phyloP scores from a whole-genome alignment of 1,140 invertebrate species.

The Danaus plexippus region DNA sequence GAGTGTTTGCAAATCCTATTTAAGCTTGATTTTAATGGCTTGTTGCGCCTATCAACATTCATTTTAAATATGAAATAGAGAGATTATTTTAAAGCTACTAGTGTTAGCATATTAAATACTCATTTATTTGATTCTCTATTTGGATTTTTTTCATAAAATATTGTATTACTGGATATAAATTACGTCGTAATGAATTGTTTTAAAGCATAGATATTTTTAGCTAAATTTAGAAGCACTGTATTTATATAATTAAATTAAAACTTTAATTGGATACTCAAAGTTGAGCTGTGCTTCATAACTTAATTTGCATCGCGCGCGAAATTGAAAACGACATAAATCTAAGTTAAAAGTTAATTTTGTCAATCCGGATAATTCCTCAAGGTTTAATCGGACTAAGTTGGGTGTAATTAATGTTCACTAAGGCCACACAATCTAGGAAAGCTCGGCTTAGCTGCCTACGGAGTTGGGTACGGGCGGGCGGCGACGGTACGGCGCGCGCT shows the following conservation, averaged over 20 bases:
- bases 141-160: too few relatives aligned
- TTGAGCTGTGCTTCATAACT: conserved; percentile 6
- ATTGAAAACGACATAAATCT: conserved; percentile 55
- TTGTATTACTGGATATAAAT: too few relatives aligned
- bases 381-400: conserved; percentile 71
- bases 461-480: conserved; percentile 35
- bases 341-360: conserved; percentile 71
- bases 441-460: conserved; percentile 54
- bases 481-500: conserved; percentile 25
- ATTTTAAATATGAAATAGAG: neutral
- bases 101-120: too few relatives aligned
- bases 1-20: conserved; percentile 8
- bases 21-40: conserved; percentile 5
- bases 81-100: too few relatives aligned
- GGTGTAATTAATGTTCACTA: conserved; percentile 70
- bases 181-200: too few relatives aligned
- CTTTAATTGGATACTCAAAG: conserved; percentile 19
- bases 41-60: conserved; percentile 5
- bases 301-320: conserved; percentile 17
- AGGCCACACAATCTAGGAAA: conserved; percentile 67
- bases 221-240: neutral
- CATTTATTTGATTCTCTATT: too few relatives aligned
- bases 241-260: conserved; percentile 17
- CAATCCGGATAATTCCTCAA: conserved; percentile 70
- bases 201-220: too few relatives aligned